Evolutionary conservation across 2,113 vertebrate species (phyloP), one percentile per base, ranked within the genome.

Genomic region (Podarcis muralis): DNA sequence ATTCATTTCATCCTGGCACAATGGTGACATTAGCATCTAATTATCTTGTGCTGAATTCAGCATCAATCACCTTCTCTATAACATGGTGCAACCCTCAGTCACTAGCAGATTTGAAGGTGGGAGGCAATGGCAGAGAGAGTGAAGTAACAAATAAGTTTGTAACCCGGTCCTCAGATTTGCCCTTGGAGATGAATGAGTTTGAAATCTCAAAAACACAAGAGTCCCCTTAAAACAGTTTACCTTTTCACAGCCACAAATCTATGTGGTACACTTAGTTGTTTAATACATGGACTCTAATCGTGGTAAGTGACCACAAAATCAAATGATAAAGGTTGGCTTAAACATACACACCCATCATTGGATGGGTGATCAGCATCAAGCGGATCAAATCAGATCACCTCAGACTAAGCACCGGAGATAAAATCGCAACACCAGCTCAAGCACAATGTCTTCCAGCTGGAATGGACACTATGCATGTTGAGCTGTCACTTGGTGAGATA

Each of bases 11-110:
- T 85, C 91, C 90, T 91, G 93, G 91, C 88, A 94, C 93, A 85
- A 88, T 1, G 84, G 84, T 95, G 95, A 95, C 93, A 95, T 95
- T 94, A 94, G 84, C 90, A 86, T 93, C 94, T 89, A 90, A 94
- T 95, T 95, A 93, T 72, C 91, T 83, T 27, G 77, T 48, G 93
- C 85, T 92, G 88, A 90, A 9, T 91, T 90, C 85, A 90, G 75
- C 83, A 91, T 89, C 92, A 96, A 90, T 94, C 94, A 93, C 88
- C 91, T 90, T 80, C 85, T 81, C 84, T 87, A 76, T 62, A 88
- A 94, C 93, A 91, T 0, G 2, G 13, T 16, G 18, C 77, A 91
- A 15, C 80, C 90, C 43, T 68, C 74, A 78, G 4, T 48, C 59
- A 83, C 81, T 84, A 78, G 74, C 62, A 78, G 30, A 16, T 65